Evolutionary conservation across 53 echinoderm and acorn worm species (phyloP).

Genomic region (Apostichopus leukothele): DNA sequence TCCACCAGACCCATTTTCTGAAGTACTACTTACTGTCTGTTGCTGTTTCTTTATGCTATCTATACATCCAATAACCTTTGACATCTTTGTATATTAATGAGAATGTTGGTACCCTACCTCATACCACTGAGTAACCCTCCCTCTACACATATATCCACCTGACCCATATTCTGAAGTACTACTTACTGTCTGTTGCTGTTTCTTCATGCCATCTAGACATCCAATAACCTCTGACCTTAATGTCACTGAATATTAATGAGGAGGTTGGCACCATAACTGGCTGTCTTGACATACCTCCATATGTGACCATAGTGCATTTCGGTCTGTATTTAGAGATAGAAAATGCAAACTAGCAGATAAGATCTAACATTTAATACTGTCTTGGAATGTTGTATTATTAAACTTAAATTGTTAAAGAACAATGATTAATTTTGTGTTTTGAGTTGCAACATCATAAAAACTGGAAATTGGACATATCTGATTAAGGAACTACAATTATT

Average conservation of each 20-base stretch:
- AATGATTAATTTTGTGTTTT: too few species aligned
- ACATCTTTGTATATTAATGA: conserved; percentile 93
- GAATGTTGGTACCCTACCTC: conserved; percentile 70
- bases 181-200: conserved; percentile 71
- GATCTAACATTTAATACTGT: not conserved
- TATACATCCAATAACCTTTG: conserved; percentile 94
- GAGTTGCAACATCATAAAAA: too few species aligned
- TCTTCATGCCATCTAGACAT: conserved; percentile 92
- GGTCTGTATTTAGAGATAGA: conserved; percentile 45
- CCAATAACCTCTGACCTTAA: conserved; percentile 94
- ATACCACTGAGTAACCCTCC: too few species aligned
- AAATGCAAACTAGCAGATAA: conserved; percentile 1
- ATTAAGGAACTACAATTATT: too few species aligned
- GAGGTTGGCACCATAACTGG: conserved; percentile 94
- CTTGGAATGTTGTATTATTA: not conserved
- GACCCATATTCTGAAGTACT: too few species aligned
- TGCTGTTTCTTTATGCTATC: conserved; percentile 76
- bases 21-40: conserved; percentile 61
- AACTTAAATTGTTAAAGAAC: too few species aligned
- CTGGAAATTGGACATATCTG: too few species aligned
- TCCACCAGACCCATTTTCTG: too few species aligned
- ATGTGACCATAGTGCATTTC: conserved; percentile 82
- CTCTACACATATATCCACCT: too few species aligned
- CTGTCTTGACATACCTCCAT: conserved; percentile 97
- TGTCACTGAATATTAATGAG: conserved; percentile 92